Evolutionary conservation across 2,888 invertebrate genomes (phyloP).

Genomic region (Conops quadrifasciatus): DNA sequence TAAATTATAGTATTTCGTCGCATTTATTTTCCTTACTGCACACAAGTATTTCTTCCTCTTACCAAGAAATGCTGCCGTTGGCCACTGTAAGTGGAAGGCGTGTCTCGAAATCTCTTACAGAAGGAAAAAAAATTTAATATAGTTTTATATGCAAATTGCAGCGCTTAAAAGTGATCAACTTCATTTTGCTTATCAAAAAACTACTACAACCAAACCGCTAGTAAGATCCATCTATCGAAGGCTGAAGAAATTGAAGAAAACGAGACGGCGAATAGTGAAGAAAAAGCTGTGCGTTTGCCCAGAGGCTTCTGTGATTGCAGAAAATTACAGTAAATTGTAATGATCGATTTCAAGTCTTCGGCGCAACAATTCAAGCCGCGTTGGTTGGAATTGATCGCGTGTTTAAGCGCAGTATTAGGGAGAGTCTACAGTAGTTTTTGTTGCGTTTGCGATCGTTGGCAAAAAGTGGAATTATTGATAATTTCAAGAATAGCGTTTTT

Average conservation of each 20-base stretch:
- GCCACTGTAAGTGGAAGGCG: conserved; percentile 51
- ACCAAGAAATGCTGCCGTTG: conserved; percentile 49
- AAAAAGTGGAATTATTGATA: conserved; percentile 20
- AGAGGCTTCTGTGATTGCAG: conserved; percentile 53
- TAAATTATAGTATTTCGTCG: conserved; percentile 40
- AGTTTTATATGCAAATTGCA: conserved; percentile 59
- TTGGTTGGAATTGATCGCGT: conserved; percentile 23
- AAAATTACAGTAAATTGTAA: conserved; percentile 63
- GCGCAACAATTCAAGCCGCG: background rate
- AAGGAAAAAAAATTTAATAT: conserved; percentile 34
- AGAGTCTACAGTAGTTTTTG: conserved; percentile 25
- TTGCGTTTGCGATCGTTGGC: background rate
- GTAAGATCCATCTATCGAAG: conserved; percentile 16
- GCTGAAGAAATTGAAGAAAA: conserved; percentile 19
- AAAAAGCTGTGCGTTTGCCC: conserved; percentile 31
- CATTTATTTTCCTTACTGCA: conserved; percentile 35
- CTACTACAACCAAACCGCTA: background rate
- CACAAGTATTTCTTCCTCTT: conserved; percentile 33
- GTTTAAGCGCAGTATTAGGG: conserved; percentile 33
- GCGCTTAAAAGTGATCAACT: conserved; percentile 56
- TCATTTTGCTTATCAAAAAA: conserved; percentile 49
- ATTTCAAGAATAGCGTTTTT: background rate
- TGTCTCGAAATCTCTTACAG: conserved; percentile 46
- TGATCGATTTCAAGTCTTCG: conserved; percentile 51
- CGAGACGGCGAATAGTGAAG: background rate